A percentile compares a stretch with the other conserved stretches of the same genome.
These are phyloP conservation scores for Chironomus riparius DNA, from an alignment of 2,888 invertebrate genomes.

Conservation along the genomic window DNA sequence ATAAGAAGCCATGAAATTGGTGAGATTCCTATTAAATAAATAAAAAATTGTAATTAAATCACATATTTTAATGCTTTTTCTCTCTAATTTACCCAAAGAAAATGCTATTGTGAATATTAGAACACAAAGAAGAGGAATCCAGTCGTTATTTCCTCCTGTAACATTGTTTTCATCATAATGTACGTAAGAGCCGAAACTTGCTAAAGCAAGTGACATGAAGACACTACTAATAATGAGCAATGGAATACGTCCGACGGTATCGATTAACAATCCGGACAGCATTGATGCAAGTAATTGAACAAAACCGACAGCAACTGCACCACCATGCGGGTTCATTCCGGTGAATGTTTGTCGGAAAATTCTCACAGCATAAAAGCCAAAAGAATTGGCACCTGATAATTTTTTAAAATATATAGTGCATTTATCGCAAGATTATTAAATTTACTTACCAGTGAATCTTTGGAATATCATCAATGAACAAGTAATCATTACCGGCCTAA, in stretches of 20 bases:
- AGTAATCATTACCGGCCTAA: slow-evolving; percentile 71
- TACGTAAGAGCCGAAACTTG: slow-evolving; percentile 74
- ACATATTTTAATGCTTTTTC: neutral
- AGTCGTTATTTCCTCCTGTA: slow-evolving; percentile 54
- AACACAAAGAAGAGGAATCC: slow-evolving; percentile 76
- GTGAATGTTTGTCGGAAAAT: slow-evolving; percentile 79
- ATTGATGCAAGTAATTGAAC: slow-evolving; percentile 79
- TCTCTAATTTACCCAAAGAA: slow-evolving; percentile 52
- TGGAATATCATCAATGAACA: slow-evolving; percentile 86
- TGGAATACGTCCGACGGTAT: slow-evolving; percentile 75
- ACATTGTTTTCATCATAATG: slow-evolving; percentile 63
- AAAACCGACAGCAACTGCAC: slow-evolving; percentile 75
- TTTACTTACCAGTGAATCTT: slow-evolving; percentile 46
- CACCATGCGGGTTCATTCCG: slow-evolving; percentile 71
- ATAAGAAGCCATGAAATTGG: slow-evolving; percentile 80
- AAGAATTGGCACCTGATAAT: slow-evolving; percentile 64
- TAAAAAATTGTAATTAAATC: neutral
- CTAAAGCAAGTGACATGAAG: slow-evolving; percentile 76
- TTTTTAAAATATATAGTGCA: too few relatives aligned
- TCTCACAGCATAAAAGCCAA: slow-evolving; percentile 76
- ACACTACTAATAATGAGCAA: slow-evolving; percentile 74
- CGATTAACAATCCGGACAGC: slow-evolving; percentile 71
- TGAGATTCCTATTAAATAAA: slow-evolving; percentile 48
- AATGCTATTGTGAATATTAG: slow-evolving; percentile 77
- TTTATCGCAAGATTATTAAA: neutral